Evolutionary conservation across 2,113 vertebrate genomes (phyloP).

Genomic region (Otocyon megalotis): DNA sequence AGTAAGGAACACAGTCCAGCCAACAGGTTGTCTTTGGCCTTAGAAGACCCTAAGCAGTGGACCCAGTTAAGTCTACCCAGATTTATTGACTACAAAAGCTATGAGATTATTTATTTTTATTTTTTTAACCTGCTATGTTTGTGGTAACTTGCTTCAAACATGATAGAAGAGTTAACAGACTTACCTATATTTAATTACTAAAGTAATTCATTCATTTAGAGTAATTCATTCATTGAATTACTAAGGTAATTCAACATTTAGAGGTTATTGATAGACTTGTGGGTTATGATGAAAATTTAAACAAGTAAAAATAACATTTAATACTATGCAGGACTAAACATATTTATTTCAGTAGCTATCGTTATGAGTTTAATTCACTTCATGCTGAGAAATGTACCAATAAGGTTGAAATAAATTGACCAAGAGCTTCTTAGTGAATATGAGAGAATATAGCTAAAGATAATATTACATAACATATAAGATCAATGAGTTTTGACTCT

Average conservation of each 20-base stretch:
- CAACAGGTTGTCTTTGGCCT: not conserved
- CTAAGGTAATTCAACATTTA: not conserved
- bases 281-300: not conserved
- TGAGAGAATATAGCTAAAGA: conserved; percentile 20
- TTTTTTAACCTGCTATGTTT: not conserved
- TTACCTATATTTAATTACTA: not conserved
- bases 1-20: not conserved
- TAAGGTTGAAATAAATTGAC: not conserved
- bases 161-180: not conserved
- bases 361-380: not conserved
- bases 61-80: not conserved
- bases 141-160: not conserved
- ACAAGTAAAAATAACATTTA: not conserved
- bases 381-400: conserved; percentile 18
- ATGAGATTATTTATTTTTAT: not conserved
- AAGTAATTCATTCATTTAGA: not conserved
- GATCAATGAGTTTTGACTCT: conserved; percentile 27
- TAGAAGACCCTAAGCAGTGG: not conserved
- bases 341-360: conserved; percentile 15
- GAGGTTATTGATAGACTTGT: not conserved
- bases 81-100: not conserved
- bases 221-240: not conserved
- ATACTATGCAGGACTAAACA: not conserved
- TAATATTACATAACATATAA: not conserved
- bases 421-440: not conserved